These are phyloP conservation scores for Siphlonurus alternatus DNA, from an alignment of 2,888 invertebrate genomes.

Conservation along the genomic window DNA sequence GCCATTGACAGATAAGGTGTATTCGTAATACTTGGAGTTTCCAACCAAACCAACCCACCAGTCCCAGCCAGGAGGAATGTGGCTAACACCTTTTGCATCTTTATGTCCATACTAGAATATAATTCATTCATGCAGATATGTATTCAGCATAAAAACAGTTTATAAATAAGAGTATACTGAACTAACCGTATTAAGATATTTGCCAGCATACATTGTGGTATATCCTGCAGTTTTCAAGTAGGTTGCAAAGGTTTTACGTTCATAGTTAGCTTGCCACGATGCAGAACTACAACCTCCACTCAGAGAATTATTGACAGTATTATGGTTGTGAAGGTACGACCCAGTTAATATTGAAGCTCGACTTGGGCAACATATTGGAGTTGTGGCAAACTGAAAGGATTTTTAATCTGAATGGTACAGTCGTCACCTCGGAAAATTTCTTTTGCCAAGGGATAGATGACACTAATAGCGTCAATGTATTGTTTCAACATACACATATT, in stretches of 20 bases:
- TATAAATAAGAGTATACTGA: too few species aligned
- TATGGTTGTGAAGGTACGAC: constrained; percentile 66
- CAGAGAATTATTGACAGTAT: constrained; percentile 58
- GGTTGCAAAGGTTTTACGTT: constrained; percentile 49
- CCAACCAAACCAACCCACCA: constrained; percentile 78
- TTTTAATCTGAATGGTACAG: too few species aligned
- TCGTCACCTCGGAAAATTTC: too few species aligned
- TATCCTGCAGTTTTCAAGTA: constrained; percentile 49
- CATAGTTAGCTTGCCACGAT: constrained; percentile 46
- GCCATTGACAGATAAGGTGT: constrained; percentile 67
- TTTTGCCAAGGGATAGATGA: too few species aligned
- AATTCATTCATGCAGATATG: background rate
- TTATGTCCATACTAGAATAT: constrained; percentile 41
- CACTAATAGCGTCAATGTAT: too few species aligned
- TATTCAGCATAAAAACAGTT: background rate
- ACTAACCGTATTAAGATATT: constrained; percentile 74
- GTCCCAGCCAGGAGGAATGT: constrained; percentile 71
- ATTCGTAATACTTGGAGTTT: constrained; percentile 87
- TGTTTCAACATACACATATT: too few species aligned
- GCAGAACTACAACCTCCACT: constrained; percentile 57
- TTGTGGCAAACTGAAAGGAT: constrained; percentile 52
- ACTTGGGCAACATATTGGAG: constrained; percentile 81
- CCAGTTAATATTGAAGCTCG: constrained; percentile 76
- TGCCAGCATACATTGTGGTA: constrained; percentile 80
- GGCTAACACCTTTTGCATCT: constrained; percentile 39